phyloP scores from a whole-genome alignment of 1,140 invertebrate genomes.

The Bombus waltoni region DNA sequence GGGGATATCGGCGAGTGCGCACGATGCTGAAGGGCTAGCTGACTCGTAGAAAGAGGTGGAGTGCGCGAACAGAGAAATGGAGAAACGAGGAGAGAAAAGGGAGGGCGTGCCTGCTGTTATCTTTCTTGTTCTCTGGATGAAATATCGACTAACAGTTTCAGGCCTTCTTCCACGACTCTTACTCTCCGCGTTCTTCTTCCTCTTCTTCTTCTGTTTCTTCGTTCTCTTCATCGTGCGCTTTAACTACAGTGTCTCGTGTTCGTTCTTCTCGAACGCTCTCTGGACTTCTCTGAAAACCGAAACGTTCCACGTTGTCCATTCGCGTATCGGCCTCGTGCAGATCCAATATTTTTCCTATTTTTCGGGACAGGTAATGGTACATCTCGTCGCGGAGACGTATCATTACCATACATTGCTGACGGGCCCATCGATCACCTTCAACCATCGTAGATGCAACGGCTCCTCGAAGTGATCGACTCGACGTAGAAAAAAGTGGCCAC shows the following conservation, averaged over 20 bases:
- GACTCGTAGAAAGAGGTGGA: slow-evolving; percentile 53
- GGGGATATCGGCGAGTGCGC: slow-evolving; percentile 61
- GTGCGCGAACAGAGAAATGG: slow-evolving; percentile 24
- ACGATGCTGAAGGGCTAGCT: slow-evolving; percentile 58
- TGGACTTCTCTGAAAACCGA: slow-evolving; percentile 5
- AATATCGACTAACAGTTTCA: slow-evolving; percentile 81
- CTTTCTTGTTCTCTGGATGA: slow-evolving; percentile 79
- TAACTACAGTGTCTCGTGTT: neutral
- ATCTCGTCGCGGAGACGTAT: slow-evolving; percentile 37
- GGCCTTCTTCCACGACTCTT: slow-evolving; percentile 66
- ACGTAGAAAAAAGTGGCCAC: neutral
- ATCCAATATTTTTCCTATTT: slow-evolving; percentile 7
- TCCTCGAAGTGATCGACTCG: slow-evolving; percentile 44
- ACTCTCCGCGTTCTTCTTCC: slow-evolving; percentile 33
- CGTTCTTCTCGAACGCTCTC: slow-evolving; percentile 11
- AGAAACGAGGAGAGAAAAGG: slow-evolving; percentile 57
- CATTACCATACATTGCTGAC: slow-evolving; percentile 62
- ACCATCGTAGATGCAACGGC: slow-evolving; percentile 27
- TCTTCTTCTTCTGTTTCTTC: slow-evolving; percentile 35
- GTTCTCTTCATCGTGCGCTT: neutral
- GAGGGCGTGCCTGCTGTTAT: slow-evolving; percentile 79
- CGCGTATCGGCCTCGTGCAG: slow-evolving; percentile 1
- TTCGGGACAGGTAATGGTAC: slow-evolving; percentile 17
- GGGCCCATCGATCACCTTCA: slow-evolving; percentile 59
- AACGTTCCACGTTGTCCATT: slow-evolving; percentile 42